phyloP scores from a whole-genome alignment of 2,113 vertebrate species.

The Oryzias curvinotus region DNA sequence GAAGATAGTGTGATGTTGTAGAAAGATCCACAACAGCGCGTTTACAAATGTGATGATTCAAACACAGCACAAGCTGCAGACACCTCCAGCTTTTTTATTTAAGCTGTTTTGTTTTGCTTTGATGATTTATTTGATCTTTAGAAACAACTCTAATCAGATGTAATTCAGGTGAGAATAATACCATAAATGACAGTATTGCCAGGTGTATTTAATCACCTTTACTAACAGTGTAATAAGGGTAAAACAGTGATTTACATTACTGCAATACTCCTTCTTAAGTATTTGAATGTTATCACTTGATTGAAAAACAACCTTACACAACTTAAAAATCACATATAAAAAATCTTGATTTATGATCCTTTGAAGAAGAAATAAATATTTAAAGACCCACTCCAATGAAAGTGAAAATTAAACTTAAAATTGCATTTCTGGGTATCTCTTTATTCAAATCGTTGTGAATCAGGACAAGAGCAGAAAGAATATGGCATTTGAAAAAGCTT shows the following conservation, averaged over 20 bases:
- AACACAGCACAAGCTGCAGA: constrained; percentile 23
- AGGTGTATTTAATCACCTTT: neutral
- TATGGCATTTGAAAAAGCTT: too few relatives aligned
- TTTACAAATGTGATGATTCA: constrained; percentile 24
- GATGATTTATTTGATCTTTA: constrained; percentile 35
- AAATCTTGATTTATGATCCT: too few relatives aligned
- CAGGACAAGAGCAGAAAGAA: too few relatives aligned
- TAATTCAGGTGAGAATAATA: constrained; percentile 14
- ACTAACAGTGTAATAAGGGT: neutral
- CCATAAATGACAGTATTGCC: neutral
- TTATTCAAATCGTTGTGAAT: too few relatives aligned
- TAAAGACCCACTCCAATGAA: too few relatives aligned
- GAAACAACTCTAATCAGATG: constrained; percentile 23
- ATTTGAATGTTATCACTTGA: too few relatives aligned
- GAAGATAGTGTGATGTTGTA: constrained; percentile 12
- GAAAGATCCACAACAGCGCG: constrained; percentile 6
- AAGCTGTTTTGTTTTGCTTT: constrained; percentile 15
- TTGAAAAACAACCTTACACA: too few relatives aligned
- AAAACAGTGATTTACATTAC: neutral
- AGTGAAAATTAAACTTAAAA: too few relatives aligned
- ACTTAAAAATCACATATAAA: too few relatives aligned
- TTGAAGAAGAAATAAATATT: too few relatives aligned
- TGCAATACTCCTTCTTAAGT: too few relatives aligned
- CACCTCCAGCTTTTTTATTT: constrained; percentile 22
- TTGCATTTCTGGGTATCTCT: too few relatives aligned